Evolutionary conservation across 2,113 vertebrate genomes (phyloP).

Genomic region (Catharus minimus): DNA sequence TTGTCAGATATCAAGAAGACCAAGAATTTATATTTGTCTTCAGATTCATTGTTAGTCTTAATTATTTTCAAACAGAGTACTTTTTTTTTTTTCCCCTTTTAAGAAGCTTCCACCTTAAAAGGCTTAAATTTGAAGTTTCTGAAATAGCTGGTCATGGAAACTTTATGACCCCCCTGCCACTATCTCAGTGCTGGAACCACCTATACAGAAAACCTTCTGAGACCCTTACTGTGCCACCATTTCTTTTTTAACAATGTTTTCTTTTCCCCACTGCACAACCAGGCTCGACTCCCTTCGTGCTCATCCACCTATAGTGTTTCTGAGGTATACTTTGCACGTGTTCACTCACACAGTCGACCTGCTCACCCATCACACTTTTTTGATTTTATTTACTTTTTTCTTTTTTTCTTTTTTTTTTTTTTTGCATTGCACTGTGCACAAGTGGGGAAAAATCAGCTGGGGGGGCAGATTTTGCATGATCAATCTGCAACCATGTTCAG

Average conservation of each 20-base stretch:
- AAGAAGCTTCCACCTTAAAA: conserved; percentile 63
- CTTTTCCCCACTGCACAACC: conserved; percentile 89
- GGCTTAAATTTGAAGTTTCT: conserved; percentile 48
- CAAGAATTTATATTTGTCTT: neutral
- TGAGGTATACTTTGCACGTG: conserved; percentile 98
- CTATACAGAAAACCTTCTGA: conserved; percentile 73
- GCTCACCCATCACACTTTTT: conserved; percentile 73
- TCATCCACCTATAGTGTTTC: conserved; percentile 99
- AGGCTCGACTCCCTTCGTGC: conserved; percentile 99
- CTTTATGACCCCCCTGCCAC: conserved; percentile 65
- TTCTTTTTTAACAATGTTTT: conserved; percentile 86
- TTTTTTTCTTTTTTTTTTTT: conserved; percentile 28
- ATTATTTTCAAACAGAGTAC: neutral
- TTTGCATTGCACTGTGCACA: conserved; percentile 80
- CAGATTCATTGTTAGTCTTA: neutral
- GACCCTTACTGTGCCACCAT: conserved; percentile 74
- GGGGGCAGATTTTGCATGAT: conserved; percentile 76
- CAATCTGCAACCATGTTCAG: conserved; percentile 62
- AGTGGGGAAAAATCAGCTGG: conserved; percentile 60
- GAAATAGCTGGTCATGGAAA: conserved; percentile 57
- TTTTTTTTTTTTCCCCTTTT: neutral
- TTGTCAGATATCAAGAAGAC: neutral
- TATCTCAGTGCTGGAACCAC: conserved; percentile 75
- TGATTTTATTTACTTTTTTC: neutral
- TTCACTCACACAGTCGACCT: conserved; percentile 78